Evolutionary conservation across 2,113 vertebrate genomes (phyloP).

Genomic region (Phalacrocorax brasilianus): DNA sequence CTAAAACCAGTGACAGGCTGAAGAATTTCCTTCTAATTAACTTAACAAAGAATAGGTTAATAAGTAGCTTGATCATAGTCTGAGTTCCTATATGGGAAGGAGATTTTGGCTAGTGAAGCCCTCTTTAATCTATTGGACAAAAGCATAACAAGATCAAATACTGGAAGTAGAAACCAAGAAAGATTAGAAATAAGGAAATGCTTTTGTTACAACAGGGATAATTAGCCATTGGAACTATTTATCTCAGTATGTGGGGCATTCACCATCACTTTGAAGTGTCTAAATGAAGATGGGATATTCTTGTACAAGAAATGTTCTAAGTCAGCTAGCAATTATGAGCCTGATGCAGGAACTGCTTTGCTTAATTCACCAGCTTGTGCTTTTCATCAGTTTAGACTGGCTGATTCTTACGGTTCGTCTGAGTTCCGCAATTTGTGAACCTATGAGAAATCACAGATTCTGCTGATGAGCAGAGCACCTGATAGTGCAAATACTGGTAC

Average conservation of each 20-base stretch:
- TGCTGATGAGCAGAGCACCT: slow-evolving; percentile 36
- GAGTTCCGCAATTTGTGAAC: slow-evolving; percentile 33
- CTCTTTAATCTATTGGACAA: slow-evolving; percentile 43
- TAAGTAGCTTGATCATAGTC: slow-evolving; percentile 38
- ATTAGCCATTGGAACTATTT: slow-evolving; percentile 54
- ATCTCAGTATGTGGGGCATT: slow-evolving; percentile 40
- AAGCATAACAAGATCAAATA: slow-evolving; percentile 49
- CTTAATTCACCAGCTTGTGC: slow-evolving; percentile 64
- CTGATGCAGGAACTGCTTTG: slow-evolving; percentile 48
- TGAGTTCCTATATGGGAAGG: background rate
- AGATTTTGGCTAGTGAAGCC: slow-evolving; percentile 18
- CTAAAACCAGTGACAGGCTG: background rate
- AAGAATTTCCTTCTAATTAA: slow-evolving; percentile 24
- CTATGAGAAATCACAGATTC: slow-evolving; percentile 7
- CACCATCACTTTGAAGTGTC: slow-evolving; percentile 50
- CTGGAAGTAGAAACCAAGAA: slow-evolving; percentile 36
- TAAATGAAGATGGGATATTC: slow-evolving; percentile 63
- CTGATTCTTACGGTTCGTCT: slow-evolving; percentile 44
- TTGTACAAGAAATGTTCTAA: slow-evolving; percentile 61
- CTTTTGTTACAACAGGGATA: slow-evolving; percentile 50
- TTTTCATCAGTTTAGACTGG: slow-evolving; percentile 55
- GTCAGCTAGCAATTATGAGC: slow-evolving; percentile 59
- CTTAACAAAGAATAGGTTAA: slow-evolving; percentile 39
- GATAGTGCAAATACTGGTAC: background rate
- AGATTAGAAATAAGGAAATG: slow-evolving; percentile 51